A percentile compares a stretch with the other conserved stretches of the same genome.
phyloP scores from a whole-genome alignment of 2,888 invertebrate genomes.

The Encarsia formosa region DNA sequence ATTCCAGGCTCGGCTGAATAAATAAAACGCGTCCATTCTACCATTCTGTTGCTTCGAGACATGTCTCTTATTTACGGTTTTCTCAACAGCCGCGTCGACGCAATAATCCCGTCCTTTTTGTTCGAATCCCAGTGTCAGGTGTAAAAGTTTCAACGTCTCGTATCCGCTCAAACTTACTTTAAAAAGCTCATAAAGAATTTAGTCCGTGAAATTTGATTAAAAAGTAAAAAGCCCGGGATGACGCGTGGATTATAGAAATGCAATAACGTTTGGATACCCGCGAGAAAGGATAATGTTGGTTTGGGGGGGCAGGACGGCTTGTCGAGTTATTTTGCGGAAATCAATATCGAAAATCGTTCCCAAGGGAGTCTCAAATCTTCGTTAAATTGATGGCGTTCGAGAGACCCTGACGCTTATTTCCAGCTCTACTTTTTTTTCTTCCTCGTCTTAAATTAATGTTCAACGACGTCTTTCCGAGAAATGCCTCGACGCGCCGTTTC shows the following conservation, averaged over 20 bases:
- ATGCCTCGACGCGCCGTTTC: too few species aligned
- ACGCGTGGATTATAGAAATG: conserved; percentile 24
- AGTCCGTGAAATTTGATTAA: conserved; percentile 13
- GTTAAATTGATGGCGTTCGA: conserved; percentile 34
- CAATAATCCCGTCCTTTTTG: too few species aligned
- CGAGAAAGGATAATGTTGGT: conserved; percentile 23
- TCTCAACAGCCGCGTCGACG: too few species aligned
- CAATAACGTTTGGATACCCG: conserved; percentile 31
- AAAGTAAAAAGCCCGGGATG: conserved; percentile 8
- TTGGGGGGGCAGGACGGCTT: conserved; percentile 14
- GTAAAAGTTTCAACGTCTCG: too few species aligned
- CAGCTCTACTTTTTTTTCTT: neutral
- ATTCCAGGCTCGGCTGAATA: too few species aligned
- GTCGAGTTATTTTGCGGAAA: conserved; percentile 30
- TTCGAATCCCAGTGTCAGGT: too few species aligned
- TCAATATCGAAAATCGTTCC: conserved; percentile 33
- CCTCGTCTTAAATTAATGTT: too few species aligned
- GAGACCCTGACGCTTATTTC: neutral
- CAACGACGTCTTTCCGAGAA: too few species aligned
- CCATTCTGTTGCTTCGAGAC: too few species aligned
- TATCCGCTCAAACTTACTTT: too few species aligned
- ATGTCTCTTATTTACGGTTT: too few species aligned
- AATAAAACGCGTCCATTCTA: too few species aligned
- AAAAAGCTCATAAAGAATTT: conserved; percentile 8
- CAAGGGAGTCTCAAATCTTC: conserved; percentile 24